Base-by-base conservation (phyloP, 2,797 vertebrate species). In the Toxotes lorentzi region DNA sequence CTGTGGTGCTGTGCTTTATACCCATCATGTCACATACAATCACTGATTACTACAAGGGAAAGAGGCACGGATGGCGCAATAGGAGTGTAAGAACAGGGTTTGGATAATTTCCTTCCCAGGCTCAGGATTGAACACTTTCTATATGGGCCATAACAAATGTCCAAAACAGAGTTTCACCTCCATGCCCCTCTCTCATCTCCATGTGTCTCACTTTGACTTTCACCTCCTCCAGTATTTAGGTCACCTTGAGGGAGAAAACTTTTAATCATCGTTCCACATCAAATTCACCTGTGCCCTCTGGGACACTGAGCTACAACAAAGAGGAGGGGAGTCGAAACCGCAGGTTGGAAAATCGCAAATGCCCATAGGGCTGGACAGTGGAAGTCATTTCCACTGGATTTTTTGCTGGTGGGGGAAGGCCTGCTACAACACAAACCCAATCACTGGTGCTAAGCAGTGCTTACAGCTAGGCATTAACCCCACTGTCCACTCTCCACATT, bases 381-480 rank as follows among this genome's bases (percentile, higher is more conserved):
- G 87, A 92, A 94, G 86, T 94, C 80, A 94, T 94, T 94, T 94
- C 86, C 83, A 91, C 87, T 91, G 88, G 92, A 92, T 91, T 86
- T 84, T 91, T 87, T 89, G 89, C 92, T 89, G 73, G 89, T 92
- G 92, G 86, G 85, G 81, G 73, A 68, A 82, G 87, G 70, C 69
- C 68, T 66, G 79, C 78, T 87, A 57, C 82, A 76, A 94, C 90
- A 90, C 83, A 92, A 93, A 95, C 94, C 92, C 92, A 94, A 91
- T 96, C 92, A 93, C 90, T 91, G 77, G 91, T 68, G 61, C 84
- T 90, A 90, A 92, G 89, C 89, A 92, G 90, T 91, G 92, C 94
- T 95, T 93, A 93, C 88, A 94, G 93, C 92, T 43, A 94, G 84
- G 93, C 91, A 94, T 94, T 94, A 94, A 93, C 92, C 92, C 87